These are phyloP conservation scores for Dendrocopos noguchii DNA, from an alignment of 2,113 vertebrate genomes.

Conservation along the genomic window DNA sequence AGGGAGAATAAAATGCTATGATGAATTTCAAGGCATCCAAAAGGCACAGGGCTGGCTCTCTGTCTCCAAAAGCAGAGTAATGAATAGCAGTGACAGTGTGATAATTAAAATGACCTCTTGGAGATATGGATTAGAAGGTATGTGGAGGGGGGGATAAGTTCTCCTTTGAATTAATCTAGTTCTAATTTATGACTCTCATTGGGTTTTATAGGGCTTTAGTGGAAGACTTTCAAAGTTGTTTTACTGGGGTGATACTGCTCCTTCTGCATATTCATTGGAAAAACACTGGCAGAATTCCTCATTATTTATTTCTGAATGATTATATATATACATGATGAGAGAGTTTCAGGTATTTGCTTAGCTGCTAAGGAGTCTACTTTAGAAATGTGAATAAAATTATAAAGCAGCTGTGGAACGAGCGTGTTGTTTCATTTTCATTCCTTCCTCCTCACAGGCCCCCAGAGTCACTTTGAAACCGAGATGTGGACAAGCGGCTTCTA, in stretches of 20 bases:
- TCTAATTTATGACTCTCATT: constrained; percentile 57
- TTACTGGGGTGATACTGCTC: constrained; percentile 31
- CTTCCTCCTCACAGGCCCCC: not conserved
- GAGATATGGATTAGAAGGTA: constrained; percentile 74
- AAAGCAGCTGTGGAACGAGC: constrained; percentile 26
- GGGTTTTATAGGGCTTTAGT: constrained; percentile 49
- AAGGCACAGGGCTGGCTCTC: constrained; percentile 43
- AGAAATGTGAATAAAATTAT: constrained; percentile 74
- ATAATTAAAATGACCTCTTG: constrained; percentile 80
- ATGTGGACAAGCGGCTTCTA: accelerated
- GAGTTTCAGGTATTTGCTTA: constrained; percentile 25
- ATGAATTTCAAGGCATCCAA: constrained; percentile 67
- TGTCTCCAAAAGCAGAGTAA: constrained; percentile 66
- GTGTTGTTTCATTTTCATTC: constrained; percentile 21
- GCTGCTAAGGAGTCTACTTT: not conserved
- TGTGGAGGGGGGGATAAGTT: not conserved
- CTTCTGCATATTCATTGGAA: constrained; percentile 48
- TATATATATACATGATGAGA: not conserved
- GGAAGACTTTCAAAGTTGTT: constrained; percentile 65
- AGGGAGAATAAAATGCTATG: constrained; percentile 54
- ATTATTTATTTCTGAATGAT: constrained; percentile 27
- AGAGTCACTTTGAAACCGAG: not conserved
- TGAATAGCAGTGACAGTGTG: constrained; percentile 72
- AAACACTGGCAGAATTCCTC: constrained; percentile 36
- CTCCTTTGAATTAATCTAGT: constrained; percentile 60